phyloP scores from a whole-genome alignment of 2,113 vertebrate species.

The Scortum barcoo region DNA sequence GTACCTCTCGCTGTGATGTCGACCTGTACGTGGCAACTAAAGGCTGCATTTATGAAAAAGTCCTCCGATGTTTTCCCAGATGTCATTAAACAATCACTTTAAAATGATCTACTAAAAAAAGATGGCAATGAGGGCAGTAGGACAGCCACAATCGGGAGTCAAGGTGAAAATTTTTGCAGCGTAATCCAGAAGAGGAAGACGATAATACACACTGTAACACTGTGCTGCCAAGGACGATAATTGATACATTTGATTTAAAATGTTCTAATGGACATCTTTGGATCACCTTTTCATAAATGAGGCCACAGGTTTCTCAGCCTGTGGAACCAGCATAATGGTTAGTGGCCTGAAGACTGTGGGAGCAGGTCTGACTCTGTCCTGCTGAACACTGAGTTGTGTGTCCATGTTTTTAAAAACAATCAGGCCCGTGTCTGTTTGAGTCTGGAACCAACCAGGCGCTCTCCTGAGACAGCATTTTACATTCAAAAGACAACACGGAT shows the following conservation, averaged over 20 bases:
- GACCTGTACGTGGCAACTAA: slow-evolving; percentile 44
- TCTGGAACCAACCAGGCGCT: slow-evolving; percentile 37
- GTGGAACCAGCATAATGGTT: slow-evolving; percentile 60
- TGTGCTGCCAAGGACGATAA: not conserved
- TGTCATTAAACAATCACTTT: slow-evolving; percentile 50
- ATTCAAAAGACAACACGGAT: slow-evolving; percentile 56
- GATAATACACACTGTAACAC: not conserved
- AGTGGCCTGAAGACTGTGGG: slow-evolving; percentile 68
- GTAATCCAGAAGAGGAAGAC: slow-evolving; percentile 24
- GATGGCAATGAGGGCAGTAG: slow-evolving; percentile 25
- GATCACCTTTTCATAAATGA: slow-evolving; percentile 70
- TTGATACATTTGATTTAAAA: not conserved
- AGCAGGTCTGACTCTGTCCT: slow-evolving; percentile 59
- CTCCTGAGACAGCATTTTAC: slow-evolving; percentile 65
- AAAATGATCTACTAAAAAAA: slow-evolving; percentile 46
- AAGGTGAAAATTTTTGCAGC: slow-evolving; percentile 24
- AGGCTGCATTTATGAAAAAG: slow-evolving; percentile 70
- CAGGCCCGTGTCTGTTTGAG: slow-evolving; percentile 56
- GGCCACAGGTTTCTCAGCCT: slow-evolving; percentile 47
- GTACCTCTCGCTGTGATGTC: slow-evolving; percentile 83
- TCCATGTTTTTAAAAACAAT: slow-evolving; percentile 42
- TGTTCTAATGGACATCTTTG: not conserved
- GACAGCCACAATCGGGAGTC: slow-evolving; percentile 23
- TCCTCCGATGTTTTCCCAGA: slow-evolving; percentile 49
- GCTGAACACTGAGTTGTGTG: slow-evolving; percentile 60